These are phyloP conservation scores for Erinaceus europaeus DNA, from an alignment of 2,113 vertebrate species.

Conservation along the genomic window DNA sequence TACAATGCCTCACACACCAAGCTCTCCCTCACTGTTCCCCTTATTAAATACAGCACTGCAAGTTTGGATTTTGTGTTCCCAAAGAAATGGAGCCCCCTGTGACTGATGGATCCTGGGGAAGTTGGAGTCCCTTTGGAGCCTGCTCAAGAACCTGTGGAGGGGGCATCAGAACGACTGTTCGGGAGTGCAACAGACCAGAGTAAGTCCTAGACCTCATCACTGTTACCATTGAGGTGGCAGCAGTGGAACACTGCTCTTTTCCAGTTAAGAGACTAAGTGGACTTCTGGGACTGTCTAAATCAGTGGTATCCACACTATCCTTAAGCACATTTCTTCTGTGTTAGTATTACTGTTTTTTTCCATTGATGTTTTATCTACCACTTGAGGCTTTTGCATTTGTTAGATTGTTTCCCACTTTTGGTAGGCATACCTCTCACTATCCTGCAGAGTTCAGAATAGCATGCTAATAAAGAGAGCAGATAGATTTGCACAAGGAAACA, in stretches of 20 bases:
- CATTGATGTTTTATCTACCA: not conserved
- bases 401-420: not conserved
- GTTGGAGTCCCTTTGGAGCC: constrained; percentile 95
- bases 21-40: constrained; percentile 52
- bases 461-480: not conserved
- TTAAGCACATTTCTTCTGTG: not conserved
- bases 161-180: constrained; percentile 92
- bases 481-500: not conserved
- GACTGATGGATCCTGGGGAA: constrained; percentile 93
- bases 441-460: not conserved
- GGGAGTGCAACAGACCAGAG: constrained; percentile 97
- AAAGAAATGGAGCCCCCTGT: constrained; percentile 88
- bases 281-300: not conserved
- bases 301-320: not conserved
- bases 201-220: constrained; percentile 78
- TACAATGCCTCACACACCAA: not conserved
- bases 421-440: not conserved
- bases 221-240: fast-evolving
- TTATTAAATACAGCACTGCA: constrained; percentile 89
- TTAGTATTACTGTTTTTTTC: not conserved
- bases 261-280: not conserved
- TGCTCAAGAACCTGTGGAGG: constrained; percentile 96
- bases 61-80: constrained; percentile 92
- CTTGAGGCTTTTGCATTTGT: not conserved
- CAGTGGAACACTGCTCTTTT: not conserved